These are phyloP conservation scores for Octopus bimaculoides DNA, from an alignment of 1,140 invertebrate genomes.

Conservation along the genomic window DNA sequence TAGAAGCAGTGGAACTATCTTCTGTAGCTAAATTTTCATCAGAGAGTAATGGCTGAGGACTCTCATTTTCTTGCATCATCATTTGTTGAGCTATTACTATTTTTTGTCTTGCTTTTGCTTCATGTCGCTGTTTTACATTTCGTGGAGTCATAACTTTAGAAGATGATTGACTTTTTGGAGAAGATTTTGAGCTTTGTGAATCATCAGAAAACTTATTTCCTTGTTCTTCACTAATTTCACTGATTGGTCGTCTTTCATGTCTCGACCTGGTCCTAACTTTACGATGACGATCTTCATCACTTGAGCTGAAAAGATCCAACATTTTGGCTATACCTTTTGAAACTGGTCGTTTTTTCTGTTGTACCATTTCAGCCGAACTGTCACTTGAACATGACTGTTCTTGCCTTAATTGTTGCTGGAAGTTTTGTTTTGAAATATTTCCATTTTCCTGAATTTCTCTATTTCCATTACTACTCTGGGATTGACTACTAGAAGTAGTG, in stretches of 20 bases:
- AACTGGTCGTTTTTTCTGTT: slow-evolving; percentile 21
- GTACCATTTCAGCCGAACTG: slow-evolving; percentile 29
- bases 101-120: slow-evolving; percentile 20
- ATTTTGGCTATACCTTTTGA: slow-evolving; percentile 33
- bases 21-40: slow-evolving; percentile 1
- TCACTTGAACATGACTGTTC: slow-evolving; percentile 32
- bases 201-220: not conserved
- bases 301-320: slow-evolving; percentile 42
- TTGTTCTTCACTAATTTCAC: slow-evolving; percentile 12
- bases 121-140: slow-evolving; percentile 25
- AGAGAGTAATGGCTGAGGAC: not conserved
- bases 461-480: not conserved
- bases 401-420: slow-evolving; percentile 13
- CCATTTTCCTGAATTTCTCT: slow-evolving; percentile 17
- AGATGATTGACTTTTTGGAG: slow-evolving; percentile 5
- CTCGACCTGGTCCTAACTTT: slow-evolving; percentile 20
- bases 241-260: slow-evolving; percentile 17
- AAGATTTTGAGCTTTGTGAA: not conserved
- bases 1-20: not conserved
- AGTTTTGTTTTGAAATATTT: slow-evolving; percentile 13
- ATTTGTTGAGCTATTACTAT: slow-evolving; percentile 10
- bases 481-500: slow-evolving; percentile 25
- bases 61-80: not conserved
- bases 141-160: slow-evolving; percentile 22
- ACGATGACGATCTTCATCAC: slow-evolving; percentile 36